These are phyloP conservation scores for Symphodus melops DNA, from an alignment of 2,113 vertebrate species.

Conservation along the genomic window DNA sequence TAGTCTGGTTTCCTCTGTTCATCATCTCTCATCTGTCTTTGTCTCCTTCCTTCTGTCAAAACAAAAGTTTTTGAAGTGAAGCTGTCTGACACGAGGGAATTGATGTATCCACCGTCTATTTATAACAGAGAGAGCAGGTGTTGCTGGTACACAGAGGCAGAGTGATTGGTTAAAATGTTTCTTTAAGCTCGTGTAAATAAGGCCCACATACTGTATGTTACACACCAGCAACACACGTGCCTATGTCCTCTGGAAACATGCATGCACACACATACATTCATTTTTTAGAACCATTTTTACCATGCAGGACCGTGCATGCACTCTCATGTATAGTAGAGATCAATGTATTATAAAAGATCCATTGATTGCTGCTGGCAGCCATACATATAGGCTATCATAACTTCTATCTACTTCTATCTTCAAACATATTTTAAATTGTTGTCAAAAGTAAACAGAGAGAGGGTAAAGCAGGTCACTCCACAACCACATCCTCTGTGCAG, in stretches of 20 bases:
- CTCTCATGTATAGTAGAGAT: not conserved
- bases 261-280: not conserved
- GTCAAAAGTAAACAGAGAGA: constrained; percentile 17
- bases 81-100: constrained; percentile 45
- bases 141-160: constrained; percentile 44
- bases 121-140: constrained; percentile 65
- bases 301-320: not conserved
- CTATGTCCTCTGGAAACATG: not conserved
- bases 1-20: not conserved
- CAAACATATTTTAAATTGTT: constrained; percentile 32
- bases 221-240: constrained; percentile 9
- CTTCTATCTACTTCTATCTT: constrained; percentile 25
- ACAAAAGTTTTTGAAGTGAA: constrained; percentile 52
- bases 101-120: constrained; percentile 66
- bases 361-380: not conserved
- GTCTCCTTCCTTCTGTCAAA: constrained; percentile 55
- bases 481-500: constrained; percentile 3
- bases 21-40: not conserved
- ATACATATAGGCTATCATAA: constrained; percentile 1
- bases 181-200: too few relatives aligned
- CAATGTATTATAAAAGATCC: constrained; percentile 5
- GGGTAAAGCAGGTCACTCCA: constrained; percentile 3
- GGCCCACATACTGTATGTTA: too few relatives aligned
- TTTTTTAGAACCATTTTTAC: not conserved
- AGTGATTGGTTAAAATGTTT: constrained; percentile 46